Evolutionary conservation across 2,888 invertebrate species (phyloP).

Genomic region (Cheilosia urbana): DNA sequence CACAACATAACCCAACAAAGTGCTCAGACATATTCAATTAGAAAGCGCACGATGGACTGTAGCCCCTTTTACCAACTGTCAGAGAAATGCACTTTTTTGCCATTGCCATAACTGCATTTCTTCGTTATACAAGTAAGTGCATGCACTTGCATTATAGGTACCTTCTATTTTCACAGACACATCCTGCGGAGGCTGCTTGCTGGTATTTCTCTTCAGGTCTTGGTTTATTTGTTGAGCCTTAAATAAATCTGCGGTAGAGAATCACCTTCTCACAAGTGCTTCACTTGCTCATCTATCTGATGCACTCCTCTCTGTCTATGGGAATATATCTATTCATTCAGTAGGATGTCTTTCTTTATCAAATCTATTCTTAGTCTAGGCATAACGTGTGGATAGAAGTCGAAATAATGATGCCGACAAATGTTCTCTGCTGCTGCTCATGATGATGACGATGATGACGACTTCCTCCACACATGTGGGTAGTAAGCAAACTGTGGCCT

Average conservation of each 20-base stretch:
- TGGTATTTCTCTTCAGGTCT: constrained; percentile 32
- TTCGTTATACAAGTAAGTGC: constrained; percentile 48
- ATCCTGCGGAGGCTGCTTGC: constrained; percentile 16
- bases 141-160: constrained; percentile 25
- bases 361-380: background rate
- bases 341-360: constrained; percentile 13
- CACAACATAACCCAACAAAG: background rate
- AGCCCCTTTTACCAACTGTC: constrained; percentile 6
- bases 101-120: constrained; percentile 45
- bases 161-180: constrained; percentile 36
- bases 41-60: constrained; percentile 20
- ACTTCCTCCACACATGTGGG: constrained; percentile 4
- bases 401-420: constrained; percentile 51
- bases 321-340: background rate
- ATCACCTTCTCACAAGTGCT: constrained; percentile 31
- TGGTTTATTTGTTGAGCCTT: constrained; percentile 52
- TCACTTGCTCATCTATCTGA: constrained; percentile 44
- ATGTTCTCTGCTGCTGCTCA: constrained; percentile 7
- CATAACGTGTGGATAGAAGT: constrained; percentile 23
- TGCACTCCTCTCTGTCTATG: background rate
- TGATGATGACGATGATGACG: constrained; percentile 33
- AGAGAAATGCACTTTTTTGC: constrained; percentile 16
- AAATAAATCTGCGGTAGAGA: constrained; percentile 59
- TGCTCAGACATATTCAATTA: constrained; percentile 46
- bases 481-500: constrained; percentile 6